Base-by-base conservation (phyloP, 2,797 vertebrate species). In the Sciaenops ocellatus region DNA sequence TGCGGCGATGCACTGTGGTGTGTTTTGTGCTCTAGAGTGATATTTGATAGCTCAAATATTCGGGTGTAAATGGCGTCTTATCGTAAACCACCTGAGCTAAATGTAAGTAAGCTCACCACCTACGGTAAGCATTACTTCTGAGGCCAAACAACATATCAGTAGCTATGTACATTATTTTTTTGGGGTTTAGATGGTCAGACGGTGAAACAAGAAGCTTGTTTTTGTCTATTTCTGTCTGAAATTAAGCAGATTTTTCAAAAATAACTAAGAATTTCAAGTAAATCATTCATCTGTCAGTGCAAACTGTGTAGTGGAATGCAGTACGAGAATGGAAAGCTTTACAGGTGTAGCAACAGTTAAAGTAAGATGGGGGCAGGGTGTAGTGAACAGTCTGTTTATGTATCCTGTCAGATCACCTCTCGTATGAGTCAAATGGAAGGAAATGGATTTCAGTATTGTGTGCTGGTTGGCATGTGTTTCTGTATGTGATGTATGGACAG, bases 401-500 rank as follows among this genome's bases (percentile, higher is more conserved):
- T 24, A 28, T 20, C 24, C 26, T 34, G 20, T 34, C 9, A 38
- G 42, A 22, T 70, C 28, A 50, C 15, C 24, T 64, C 38, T 34
- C 15, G 38, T 55, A 17, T 55, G 18, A 41, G 50, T 59, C 38
- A 48, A 17, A 65, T 48, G 16, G 65, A 42, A 60, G 4, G 26
- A 42, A 55, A 28, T 46, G 54, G 47, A 17, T 60, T 9, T 69
- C n/a, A 61, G 38, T 55, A 5, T 44, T 70, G n/a, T 68, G 26
- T 22, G 54, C 55, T 76, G 28, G 56, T 69, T 77, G 38, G 50
- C n/a, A 69, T 64, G 48, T 78, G 78, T 70, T 69, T 44, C 47
- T 70, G 28, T 52, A 61, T 70, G 50, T 72, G 69, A 83, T 41
- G 63, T 46, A 51, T 61, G 30, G 56, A 59, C 55, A 59, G 41